Percentiles rank a stretch among this genome's conserved stretches.
Conservation (phyloP, 2,888 invertebrate species). For the Linyphia triangularis region DNA sequence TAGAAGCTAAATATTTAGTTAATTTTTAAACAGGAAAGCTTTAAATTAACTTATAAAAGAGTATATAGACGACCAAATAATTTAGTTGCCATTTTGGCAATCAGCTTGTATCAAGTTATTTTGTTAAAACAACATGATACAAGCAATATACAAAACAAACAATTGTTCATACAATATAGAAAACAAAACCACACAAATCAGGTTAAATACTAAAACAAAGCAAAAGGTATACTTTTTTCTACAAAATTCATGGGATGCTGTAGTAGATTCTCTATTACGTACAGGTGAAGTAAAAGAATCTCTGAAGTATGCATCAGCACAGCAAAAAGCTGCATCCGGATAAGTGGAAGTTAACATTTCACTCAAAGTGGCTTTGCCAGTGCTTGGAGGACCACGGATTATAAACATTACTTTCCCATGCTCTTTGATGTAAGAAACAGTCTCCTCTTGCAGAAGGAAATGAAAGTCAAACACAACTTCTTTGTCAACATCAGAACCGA, state of each 20-base stretch:
- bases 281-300: conserved; percentile 39
- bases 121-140: no score
- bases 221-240: conserved; percentile 55
- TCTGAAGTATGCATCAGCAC: conserved; percentile 66
- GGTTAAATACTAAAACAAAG: background rate
- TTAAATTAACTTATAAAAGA: no score
- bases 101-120: no score
- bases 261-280: conserved; percentile 17
- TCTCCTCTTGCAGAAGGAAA: conserved; percentile 42
- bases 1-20: no score
- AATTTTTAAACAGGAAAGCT: no score
- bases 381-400: conserved; percentile 68
- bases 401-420: conserved; percentile 65
- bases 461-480: conserved; percentile 57
- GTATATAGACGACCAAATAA: no score
- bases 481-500: conserved; percentile 58
- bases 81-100: no score
- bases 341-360: conserved; percentile 56
- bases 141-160: background rate
- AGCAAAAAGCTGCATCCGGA: conserved; percentile 40
- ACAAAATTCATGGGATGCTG: conserved; percentile 63
- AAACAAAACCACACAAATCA: background rate
- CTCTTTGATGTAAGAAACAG: conserved; percentile 48
- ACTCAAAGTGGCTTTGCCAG: conserved; percentile 57
- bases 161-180: background rate